Conservation (phyloP, 2,888 invertebrate genomes). For the Sinhomidia bicolor region DNA sequence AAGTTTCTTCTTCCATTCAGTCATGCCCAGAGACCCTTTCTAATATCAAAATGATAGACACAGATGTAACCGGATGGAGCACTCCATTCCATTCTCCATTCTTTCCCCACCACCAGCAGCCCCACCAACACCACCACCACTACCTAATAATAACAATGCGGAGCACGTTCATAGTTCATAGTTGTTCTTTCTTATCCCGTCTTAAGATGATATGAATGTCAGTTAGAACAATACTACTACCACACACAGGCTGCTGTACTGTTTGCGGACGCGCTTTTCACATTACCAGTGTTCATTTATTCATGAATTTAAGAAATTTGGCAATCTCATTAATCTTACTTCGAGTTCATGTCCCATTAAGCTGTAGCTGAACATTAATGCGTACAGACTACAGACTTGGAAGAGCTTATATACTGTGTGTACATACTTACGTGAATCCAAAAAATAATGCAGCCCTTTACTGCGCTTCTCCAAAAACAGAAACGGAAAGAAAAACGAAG, state of each 20-base stretch:
- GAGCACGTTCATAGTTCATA: slow-evolving; percentile 50
- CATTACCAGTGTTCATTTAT: slow-evolving; percentile 66
- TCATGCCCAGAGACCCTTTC: not conserved
- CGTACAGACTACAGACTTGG: not conserved
- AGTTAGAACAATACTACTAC: slow-evolving; percentile 36
- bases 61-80: slow-evolving; percentile 24
- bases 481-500: not conserved
- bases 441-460: not conserved
- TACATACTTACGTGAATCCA: not conserved
- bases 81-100: too few species aligned
- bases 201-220: slow-evolving; percentile 52
- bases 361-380: slow-evolving; percentile 42
- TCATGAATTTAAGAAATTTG: slow-evolving; percentile 69
- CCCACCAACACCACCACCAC: not conserved
- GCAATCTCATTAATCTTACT: slow-evolving; percentile 71
- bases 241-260: slow-evolving; percentile 15
- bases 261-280: slow-evolving; percentile 49
- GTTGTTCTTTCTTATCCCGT: slow-evolving; percentile 52
- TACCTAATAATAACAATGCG: slow-evolving; percentile 44
- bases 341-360: slow-evolving; percentile 61
- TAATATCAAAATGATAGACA: slow-evolving; percentile 37
- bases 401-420: not conserved
- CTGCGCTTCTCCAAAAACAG: not conserved
- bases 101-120: too few species aligned
- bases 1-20: slow-evolving; percentile 16